A percentile compares a stretch with the other conserved stretches of the same genome.
phyloP scores from a whole-genome alignment of 2,888 invertebrate species.

The Palloptera scutellata region DNA sequence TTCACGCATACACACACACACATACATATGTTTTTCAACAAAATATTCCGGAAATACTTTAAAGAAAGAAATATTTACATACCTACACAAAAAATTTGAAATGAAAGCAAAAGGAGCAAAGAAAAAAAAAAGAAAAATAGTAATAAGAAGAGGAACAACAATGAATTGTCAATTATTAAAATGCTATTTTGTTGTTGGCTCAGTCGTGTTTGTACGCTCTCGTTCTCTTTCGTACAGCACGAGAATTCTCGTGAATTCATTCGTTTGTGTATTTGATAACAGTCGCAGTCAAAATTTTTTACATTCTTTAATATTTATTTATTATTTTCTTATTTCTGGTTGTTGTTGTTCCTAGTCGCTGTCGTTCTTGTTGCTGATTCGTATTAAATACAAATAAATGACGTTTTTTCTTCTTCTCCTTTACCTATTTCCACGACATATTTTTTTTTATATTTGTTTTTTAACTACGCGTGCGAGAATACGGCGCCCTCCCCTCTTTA shows the following conservation, averaged over 20 bases:
- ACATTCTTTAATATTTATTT: conserved; percentile 7
- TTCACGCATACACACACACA: no score
- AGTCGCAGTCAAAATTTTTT: neutral
- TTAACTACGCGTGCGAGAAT: no score
- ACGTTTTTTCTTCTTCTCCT: neutral
- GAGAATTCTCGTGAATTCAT: neutral
- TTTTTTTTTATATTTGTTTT: neutral
- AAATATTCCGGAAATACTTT: no score
- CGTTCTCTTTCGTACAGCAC: neutral
- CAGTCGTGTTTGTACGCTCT: neutral
- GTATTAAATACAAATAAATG: neutral
- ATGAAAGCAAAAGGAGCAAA: no score
- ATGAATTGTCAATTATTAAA: no score
- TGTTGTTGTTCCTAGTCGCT: neutral
- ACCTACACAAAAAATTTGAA: no score
- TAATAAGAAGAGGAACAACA: no score
- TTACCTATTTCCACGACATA: neutral
- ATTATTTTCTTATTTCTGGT: neutral
- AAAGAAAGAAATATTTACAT: no score
- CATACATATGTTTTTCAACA: no score
- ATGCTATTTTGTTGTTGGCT: no score
- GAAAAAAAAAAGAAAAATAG: no score
- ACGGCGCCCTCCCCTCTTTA: no score
- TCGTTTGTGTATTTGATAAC: neutral
- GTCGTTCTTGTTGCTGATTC: neutral